Conservation (phyloP, 1,140 invertebrate genomes). For the Pseudomyrmex gracilis region DNA sequence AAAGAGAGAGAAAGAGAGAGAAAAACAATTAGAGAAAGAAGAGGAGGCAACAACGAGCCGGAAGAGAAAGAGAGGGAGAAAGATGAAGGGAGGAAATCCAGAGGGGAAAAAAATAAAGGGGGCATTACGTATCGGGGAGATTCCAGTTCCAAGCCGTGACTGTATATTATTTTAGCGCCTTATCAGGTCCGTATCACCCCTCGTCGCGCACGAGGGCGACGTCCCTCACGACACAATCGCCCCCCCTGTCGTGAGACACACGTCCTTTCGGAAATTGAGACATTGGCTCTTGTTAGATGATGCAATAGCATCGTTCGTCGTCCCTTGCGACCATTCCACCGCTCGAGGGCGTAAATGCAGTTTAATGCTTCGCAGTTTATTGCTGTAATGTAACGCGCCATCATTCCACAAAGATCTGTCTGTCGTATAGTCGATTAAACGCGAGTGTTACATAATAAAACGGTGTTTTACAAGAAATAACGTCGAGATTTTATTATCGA, state of each 20-base stretch:
- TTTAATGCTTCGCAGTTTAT: constrained; percentile 52
- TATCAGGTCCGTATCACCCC: constrained; percentile 77
- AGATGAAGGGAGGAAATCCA: background rate
- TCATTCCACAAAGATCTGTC: constrained; percentile 30
- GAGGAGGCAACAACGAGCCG: background rate
- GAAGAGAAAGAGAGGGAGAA: background rate
- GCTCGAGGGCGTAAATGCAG: constrained; percentile 49
- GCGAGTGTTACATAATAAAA: background rate
- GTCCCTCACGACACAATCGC: constrained; percentile 46
- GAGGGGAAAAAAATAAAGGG: background rate
- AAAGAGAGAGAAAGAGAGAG: constrained; percentile 65
- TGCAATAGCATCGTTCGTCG: constrained; percentile 59
- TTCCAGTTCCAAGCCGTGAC: constrained; percentile 30
- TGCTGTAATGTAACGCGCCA: background rate
- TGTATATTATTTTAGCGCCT: constrained; percentile 76
- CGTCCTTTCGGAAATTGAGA: constrained; percentile 82
- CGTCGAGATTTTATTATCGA: too few relatives aligned
- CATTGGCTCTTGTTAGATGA: constrained; percentile 77
- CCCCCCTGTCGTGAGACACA: constrained; percentile 72
- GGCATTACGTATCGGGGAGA: constrained; percentile 51
- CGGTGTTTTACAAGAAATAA: too few relatives aligned
- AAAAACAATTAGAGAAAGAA: constrained; percentile 72
- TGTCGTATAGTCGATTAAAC: constrained; percentile 53
- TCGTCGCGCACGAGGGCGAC: constrained; percentile 34
- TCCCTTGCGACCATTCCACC: constrained; percentile 54